Evolutionary conservation across 2,888 invertebrate genomes (phyloP), one percentile per base, ranked within the genome.

Genomic region (Drosophila siamana): DNA sequence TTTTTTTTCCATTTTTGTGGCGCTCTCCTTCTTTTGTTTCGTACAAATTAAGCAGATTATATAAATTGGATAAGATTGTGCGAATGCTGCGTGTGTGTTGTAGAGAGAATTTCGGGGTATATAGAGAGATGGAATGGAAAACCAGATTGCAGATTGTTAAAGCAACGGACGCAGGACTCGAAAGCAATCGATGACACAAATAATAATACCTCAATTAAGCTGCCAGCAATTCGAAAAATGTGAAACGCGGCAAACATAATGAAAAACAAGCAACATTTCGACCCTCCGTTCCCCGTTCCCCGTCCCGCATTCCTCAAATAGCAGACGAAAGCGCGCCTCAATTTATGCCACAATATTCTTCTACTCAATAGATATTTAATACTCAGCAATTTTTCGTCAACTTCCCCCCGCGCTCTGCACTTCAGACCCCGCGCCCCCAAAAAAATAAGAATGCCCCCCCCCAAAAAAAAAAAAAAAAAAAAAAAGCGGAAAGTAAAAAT

Each of bases 141-240:
- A 52, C 1, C 30, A 57, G 38, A 57, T 65, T 65, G 48, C 33
- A 54, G 19, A 50, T 65, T 44, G 33, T 36, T 41, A 51, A 47
- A 6, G 26, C 1, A 26, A 6, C 19, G 19, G 19, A n/a, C n/a
- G n/a, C n/a, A 24, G 7, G 26, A n/a, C n/a, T n/a, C 26, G 4
- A 26, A 26, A 38, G 22, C 57, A 86, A 85, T 82, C 86, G 78
- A 80, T 80, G 85, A 82, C 80, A 85, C 85, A 76, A 76, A 78
- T 78, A 85, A 78, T 78, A 85, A 87, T 85, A 74, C 86, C 87
- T 87, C 78, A 87, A 85, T 85, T 87, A 85, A 79, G 87, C 59
- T 15, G 40, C 6, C 65, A 52, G 71, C 62, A 52, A 57, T 59
- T 50, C 36, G 19, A 55, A 78, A 71, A 69, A 64, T 66, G 46